Conservation (phyloP, 2,797 vertebrate genomes). For the Typhlichthys eigenmanni region DNA sequence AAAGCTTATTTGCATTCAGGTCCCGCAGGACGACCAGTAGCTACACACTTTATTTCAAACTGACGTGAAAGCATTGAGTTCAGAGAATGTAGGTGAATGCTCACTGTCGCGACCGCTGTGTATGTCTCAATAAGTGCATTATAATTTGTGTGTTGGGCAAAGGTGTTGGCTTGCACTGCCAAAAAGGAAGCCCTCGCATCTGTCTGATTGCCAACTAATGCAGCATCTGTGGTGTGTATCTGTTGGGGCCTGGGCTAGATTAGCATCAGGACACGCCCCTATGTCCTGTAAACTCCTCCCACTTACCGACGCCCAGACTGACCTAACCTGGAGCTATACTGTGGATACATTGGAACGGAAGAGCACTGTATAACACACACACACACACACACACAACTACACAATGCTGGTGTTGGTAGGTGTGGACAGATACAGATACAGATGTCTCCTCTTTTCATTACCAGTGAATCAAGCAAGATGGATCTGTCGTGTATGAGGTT, state of each 20-base stretch:
- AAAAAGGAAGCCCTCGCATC: conserved; percentile 55
- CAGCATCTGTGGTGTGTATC: conserved; percentile 47
- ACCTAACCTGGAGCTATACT: conserved; percentile 60
- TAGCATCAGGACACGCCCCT: conserved; percentile 24
- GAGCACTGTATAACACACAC: conserved; percentile 54
- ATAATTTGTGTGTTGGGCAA: conserved; percentile 59
- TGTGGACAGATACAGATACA: conserved; percentile 34
- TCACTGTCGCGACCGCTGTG: conserved; percentile 67
- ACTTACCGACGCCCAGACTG: conserved; percentile 60
- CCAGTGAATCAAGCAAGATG: conserved; percentile 28
- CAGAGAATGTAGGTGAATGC: conserved; percentile 70
- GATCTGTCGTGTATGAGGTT: too few relatives aligned
- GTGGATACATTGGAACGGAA: conserved; percentile 56
- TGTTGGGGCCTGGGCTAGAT: conserved; percentile 9
- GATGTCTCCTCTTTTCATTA: conserved; percentile 42
- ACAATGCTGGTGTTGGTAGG: conserved; percentile 31
- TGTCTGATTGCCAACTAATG: conserved; percentile 52
- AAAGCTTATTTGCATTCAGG: conserved; percentile 51
- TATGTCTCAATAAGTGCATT: conserved; percentile 81
- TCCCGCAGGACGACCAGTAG: conserved; percentile 41
- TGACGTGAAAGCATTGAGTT: conserved; percentile 59
- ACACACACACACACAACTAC: conserved; percentile 21
- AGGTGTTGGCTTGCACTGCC: conserved; percentile 66
- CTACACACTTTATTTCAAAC: conserved; percentile 59
- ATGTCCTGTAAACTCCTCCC: conserved; percentile 29